Evolutionary conservation across 2,888 invertebrate species (phyloP), one percentile per base, ranked within the genome.

Genomic region (Perdita meconis): DNA sequence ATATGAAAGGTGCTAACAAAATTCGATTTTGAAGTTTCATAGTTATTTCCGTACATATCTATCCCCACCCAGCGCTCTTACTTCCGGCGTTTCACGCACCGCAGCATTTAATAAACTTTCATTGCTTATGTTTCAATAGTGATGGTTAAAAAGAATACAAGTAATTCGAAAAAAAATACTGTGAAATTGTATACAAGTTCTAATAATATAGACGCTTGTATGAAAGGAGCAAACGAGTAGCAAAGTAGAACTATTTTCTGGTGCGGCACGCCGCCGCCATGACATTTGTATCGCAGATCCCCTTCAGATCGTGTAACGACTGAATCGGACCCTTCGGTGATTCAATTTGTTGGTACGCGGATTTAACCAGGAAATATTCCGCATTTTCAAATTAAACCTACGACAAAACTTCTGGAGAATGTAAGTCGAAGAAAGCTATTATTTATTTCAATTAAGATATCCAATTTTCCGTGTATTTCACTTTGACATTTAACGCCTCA

Each of bases 221-320:
- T 5, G 36, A 38, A 26, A 40, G 26, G 8, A 12, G 30, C 22
- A 55, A 61, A 51, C 50, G 10, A 8, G 30, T 51, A 36, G 19
- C 50, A 56, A 44, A 53, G 1, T 22, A 82, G 81, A 50, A 81
- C 81, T 86, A 85, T 60, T 86, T 86, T 56, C 57, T 67, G 65
- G 5, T 55, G 68, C n/a, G n/a, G n/a, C 56, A 44, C 66, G 36
- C 16, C 59, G 78, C 72, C 84, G 85, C 87, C 87, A 87, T 87
- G 78, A 82, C 64, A 74, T 82, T 75, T 78, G 60, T 72, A 75
- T 82, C 67, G 38, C 67, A 65, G 69, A 70, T 59, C 66, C 77
- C 57, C 63, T 81, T 68, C 12, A 50, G 68, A 65, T 51, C 65
- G 57, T 47, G 55, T 56, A 57, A 61, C 57, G 70, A 55, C 53